phyloP scores from a whole-genome alignment of 37 sponge, comb jelly and placozoan species.

The Crambe crambe region DNA sequence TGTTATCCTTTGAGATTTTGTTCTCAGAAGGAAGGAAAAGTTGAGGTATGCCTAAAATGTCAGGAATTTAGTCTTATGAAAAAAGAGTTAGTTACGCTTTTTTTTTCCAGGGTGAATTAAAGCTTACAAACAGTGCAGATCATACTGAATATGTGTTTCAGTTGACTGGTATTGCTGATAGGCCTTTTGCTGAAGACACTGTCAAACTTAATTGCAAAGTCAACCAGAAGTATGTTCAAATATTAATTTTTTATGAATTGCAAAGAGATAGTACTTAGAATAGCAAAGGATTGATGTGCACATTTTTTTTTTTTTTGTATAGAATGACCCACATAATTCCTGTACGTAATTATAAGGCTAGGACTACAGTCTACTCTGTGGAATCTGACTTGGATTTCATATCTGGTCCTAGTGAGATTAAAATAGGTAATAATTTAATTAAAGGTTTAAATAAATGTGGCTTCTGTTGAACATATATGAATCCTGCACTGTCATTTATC shows the following conservation, averaged over 20 bases:
- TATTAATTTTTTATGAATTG: too few species aligned
- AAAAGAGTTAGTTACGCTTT: background rate
- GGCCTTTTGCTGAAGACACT: constrained; percentile 72
- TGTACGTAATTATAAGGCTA: constrained; percentile 71
- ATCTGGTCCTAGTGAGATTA: constrained; percentile 58
- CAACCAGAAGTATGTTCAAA: constrained; percentile 53
- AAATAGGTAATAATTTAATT: constrained; percentile 31
- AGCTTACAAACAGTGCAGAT: constrained; percentile 59
- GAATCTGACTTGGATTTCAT: constrained; percentile 73
- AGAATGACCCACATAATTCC: constrained; percentile 66
- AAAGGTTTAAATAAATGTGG: background rate
- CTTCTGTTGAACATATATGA: background rate
- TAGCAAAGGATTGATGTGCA: background rate
- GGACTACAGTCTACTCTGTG: constrained; percentile 54
- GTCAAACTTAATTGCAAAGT: constrained; percentile 63
- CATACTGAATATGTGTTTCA: constrained; percentile 59
- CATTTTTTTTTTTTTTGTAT: background rate
- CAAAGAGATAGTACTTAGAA: too few species aligned
- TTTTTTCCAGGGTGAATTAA: constrained; percentile 61
- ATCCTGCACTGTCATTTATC: background rate
- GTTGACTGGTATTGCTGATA: constrained; percentile 70
- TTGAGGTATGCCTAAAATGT: constrained; percentile 44
- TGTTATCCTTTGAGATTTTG: constrained; percentile 75
- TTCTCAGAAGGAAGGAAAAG: constrained; percentile 64
- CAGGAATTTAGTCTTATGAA: background rate